Evolutionary conservation across 2,888 invertebrate genomes (phyloP).

Genomic region (Synanthedon vespiformis): DNA sequence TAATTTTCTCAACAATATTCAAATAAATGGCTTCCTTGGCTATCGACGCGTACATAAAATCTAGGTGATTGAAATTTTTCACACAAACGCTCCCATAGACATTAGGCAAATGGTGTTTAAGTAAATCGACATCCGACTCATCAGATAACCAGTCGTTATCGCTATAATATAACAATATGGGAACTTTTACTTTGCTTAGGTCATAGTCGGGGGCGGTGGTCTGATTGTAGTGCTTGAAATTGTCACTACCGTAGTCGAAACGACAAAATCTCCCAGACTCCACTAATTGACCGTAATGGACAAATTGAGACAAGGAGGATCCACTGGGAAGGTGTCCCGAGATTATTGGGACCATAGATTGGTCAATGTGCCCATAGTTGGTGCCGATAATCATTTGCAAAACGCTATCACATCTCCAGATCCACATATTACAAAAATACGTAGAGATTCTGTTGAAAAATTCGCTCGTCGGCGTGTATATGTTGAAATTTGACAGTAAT

Average conservation of each 20-base stretch:
- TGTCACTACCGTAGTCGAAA: constrained; percentile 35
- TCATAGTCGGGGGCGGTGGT: constrained; percentile 39
- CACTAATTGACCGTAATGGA: constrained; percentile 49
- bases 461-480: constrained; percentile 24
- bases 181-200: constrained; percentile 25
- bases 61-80: constrained; percentile 73
- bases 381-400: constrained; percentile 28
- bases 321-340: constrained; percentile 73
- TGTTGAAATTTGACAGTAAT: constrained; percentile 21
- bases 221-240: constrained; percentile 51
- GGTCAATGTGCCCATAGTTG: constrained; percentile 23
- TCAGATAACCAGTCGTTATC: constrained; percentile 58
- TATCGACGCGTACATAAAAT: constrained; percentile 73
- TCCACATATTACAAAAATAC: constrained; percentile 23
- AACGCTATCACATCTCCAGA: constrained; percentile 27
- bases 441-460: constrained; percentile 27
- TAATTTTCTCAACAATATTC: constrained; percentile 32
- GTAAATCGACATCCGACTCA: constrained; percentile 52
- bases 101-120: constrained; percentile 55
- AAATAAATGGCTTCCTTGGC: constrained; percentile 65
- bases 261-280: constrained; percentile 37
- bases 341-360: constrained; percentile 70
- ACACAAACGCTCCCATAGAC: constrained; percentile 57
- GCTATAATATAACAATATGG: constrained; percentile 40
- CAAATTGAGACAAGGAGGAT: constrained; percentile 61